phyloP scores from a whole-genome alignment of 2,888 invertebrate genomes.

The Gortyna flavago region DNA sequence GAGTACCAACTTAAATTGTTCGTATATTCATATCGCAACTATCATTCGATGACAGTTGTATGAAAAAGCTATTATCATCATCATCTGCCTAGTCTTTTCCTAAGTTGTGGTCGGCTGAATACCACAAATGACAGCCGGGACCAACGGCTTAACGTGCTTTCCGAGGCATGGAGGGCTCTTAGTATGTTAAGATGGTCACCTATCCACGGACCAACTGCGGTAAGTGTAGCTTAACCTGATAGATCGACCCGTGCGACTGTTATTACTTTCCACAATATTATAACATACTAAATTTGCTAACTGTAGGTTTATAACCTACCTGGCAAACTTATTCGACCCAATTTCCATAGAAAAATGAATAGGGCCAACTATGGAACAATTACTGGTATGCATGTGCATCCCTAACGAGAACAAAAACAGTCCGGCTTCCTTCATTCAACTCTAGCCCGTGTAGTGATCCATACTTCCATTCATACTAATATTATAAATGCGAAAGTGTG shows the following conservation, averaged over 20 bases:
- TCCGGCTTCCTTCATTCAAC: conserved; percentile 11
- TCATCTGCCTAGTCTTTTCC: too few species aligned
- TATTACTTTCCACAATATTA: too few species aligned
- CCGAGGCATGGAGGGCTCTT: too few species aligned
- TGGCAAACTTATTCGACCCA: not conserved
- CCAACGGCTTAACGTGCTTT: too few species aligned
- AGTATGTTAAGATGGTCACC: too few species aligned
- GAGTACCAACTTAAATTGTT: not conserved
- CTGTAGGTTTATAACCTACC: not conserved
- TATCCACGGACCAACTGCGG: too few species aligned
- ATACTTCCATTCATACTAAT: too few species aligned
- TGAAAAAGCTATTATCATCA: not conserved
- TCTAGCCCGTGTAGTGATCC: not conserved
- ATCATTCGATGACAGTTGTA: not conserved
- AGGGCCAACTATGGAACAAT: not conserved
- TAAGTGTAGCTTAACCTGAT: too few species aligned
- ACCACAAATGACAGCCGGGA: too few species aligned
- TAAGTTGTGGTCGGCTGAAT: too few species aligned
- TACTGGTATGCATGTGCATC: not conserved
- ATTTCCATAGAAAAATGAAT: not conserved
- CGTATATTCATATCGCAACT: not conserved
- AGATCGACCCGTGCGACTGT: too few species aligned
- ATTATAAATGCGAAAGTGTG: too few species aligned
- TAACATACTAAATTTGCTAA: not conserved
- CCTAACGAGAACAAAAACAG: conserved; percentile 27